Base-by-base conservation (phyloP, 2,113 vertebrate species). In the Brienomyrus brachyistius region DNA sequence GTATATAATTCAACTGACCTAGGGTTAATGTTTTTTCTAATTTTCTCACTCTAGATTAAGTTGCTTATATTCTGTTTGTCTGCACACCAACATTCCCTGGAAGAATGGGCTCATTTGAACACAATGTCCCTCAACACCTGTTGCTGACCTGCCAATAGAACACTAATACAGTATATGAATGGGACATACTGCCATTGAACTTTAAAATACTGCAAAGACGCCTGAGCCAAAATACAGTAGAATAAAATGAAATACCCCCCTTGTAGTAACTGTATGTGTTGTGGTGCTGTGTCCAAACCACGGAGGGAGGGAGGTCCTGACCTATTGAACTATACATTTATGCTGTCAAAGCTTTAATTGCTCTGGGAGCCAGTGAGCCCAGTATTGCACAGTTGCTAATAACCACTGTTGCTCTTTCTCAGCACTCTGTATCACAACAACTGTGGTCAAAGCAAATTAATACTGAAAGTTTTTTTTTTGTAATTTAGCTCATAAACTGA, bases 111-210 rank as follows among this genome's bases (percentile, higher is more conserved):
- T 86, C 43, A n/a, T 86, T 86, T 86, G 83, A 86, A 47, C 21
- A 86, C 83, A 51, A 50, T 51, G n/a, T 31, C 47, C 45, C 47
- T 86, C 83, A n/a, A 27, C 45, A n/a, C 83, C 83, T 51, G 48
- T 86, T 86, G n/a, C 51, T 50, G 48, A 47, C 45, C 45, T 86
- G 83, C 47, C 23, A 86, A 50, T 50, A 86, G 47, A 86, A 8
- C 48, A 50, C 45, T 86, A 50, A 86, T 86, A 86, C 45, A 86
- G 21, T 50, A 86, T 86, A 50, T n/a, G n/a, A 84, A 86, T 51
- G 48, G 83, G 83, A 13, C 35, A 80, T 80, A 35, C 35, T 80
- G 35, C 35, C 15, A 1, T 43, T 80, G 35, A 80, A 80, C 31
- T 40, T 80, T 80, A 80, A 43, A 80, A 35, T 6, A 43, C 11